Evolutionary conservation across 2,888 invertebrate species (phyloP), one percentile per base, ranked within the genome.

Genomic region (Abrostola triplasia): DNA sequence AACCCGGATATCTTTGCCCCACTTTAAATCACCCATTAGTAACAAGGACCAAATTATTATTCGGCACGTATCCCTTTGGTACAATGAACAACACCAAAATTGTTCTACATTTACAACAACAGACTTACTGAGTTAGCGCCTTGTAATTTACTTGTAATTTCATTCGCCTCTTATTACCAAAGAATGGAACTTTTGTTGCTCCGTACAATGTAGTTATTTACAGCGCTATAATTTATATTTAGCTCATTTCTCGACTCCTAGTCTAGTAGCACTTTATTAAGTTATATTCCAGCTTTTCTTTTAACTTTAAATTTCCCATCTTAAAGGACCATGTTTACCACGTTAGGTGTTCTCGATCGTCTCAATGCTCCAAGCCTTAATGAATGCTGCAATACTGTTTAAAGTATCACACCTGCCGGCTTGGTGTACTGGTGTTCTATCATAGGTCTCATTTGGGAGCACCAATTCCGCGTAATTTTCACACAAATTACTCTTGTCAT

Each of bases 21-120:
- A 47, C 40, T 60, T 63, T 36, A 38, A 60, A 44, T 59, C 9
- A 24, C 61, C 44, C 60, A 54, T 64, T 51, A 59, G 9, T n/a
- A 70, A 53, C 48, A 57, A 59, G 60, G 12, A 55, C 38, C 40
- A 58, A 59, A 75, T 77, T 68, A 59, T 51, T 67, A 70, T 73
- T 72, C 70, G 36, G 52, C 51, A 64, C 55, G 64, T 67, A 59
- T 68, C 50, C 53, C 53, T 57, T 47, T 5, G 36, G 51, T 36
- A 70, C 65, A 56, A 59, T 55, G 41, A 59, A 66, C 49, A 55
- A 76, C 54, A 76, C 50, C 56, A 58, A 59, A 70, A 58, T 65
- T 71, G 70, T 58, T 58, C 51, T 36, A 64, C 59, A 60, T 71
- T 60, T 60, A 47, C 44, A 70, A 36, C 47, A 70, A 65, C 13